A percentile compares a stretch with the other conserved stretches of the same genome.
These are phyloP conservation scores for Ochlodes sylvanus DNA, from an alignment of 2,888 invertebrate genomes.

Conservation along the genomic window DNA sequence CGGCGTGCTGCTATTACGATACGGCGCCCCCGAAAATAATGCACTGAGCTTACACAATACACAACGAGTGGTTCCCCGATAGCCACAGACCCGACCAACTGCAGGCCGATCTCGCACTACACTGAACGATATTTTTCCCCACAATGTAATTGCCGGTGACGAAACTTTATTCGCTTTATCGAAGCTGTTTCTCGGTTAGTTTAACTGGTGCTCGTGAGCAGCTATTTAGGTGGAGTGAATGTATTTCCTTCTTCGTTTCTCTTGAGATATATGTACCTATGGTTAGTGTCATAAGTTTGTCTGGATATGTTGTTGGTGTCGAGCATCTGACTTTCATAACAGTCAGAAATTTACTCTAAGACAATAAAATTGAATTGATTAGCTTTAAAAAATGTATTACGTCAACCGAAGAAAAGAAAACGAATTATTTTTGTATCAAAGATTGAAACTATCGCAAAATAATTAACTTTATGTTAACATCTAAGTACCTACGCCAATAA, in stretches of 20 bases:
- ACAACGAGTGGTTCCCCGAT: constrained; percentile 36
- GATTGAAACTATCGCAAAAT: too few species aligned
- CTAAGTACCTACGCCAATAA: too few species aligned
- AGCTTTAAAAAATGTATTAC: too few species aligned
- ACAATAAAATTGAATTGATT: too few species aligned
- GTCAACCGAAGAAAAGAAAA: too few species aligned
- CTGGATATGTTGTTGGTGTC: neutral
- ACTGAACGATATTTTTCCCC: constrained; percentile 73
- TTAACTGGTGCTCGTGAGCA: constrained; percentile 22
- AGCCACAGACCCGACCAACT: constrained; percentile 46
- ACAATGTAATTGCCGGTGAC: constrained; percentile 74
- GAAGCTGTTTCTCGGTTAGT: constrained; percentile 29
- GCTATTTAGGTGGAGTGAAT: constrained; percentile 17
- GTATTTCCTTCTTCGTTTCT: constrained; percentile 15
- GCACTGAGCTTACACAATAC: constrained; percentile 52
- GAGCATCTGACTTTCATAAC: too few species aligned
- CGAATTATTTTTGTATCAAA: too few species aligned
- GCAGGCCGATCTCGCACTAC: constrained; percentile 56
- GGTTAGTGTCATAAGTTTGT: too few species aligned
- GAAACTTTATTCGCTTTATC: constrained; percentile 58
- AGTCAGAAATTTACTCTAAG: too few species aligned
- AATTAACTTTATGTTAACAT: too few species aligned
- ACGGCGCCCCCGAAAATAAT: constrained; percentile 62
- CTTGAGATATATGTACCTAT: too few species aligned
- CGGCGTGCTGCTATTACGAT: constrained; percentile 51